phyloP scores from a whole-genome alignment of 2,113 vertebrate genomes.

The Pseudorectes ferrugineus region DNA sequence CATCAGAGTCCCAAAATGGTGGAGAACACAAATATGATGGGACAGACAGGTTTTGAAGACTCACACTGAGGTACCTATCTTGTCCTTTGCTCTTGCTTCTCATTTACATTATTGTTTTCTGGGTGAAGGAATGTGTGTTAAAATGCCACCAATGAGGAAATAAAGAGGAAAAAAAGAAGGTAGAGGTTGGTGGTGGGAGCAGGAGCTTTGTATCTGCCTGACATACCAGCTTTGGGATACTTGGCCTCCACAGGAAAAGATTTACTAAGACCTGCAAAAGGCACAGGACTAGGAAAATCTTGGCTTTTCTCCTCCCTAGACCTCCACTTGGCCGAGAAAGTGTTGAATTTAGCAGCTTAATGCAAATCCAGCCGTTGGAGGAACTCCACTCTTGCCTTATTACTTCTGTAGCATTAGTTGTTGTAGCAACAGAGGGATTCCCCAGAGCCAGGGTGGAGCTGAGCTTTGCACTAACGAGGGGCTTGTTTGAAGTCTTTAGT shows the following conservation, averaged over 20 bases:
- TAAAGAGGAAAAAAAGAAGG: fast-evolving
- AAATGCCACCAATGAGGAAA: not conserved
- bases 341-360: not conserved
- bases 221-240: not conserved
- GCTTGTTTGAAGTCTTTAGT: not conserved
- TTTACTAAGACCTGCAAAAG: not conserved
- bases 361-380: constrained; percentile 4
- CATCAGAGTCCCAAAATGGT: fast-evolving
- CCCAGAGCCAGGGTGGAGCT: not conserved
- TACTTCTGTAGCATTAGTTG: not conserved
- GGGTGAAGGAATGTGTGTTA: not conserved
- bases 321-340: not conserved
- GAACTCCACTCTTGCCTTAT: not conserved
- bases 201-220: not conserved
- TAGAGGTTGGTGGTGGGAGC: not conserved
- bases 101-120: not conserved
- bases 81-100: not conserved
- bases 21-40: not conserved
- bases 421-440: not conserved
- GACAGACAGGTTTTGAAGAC: not conserved
- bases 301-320: not conserved
- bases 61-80: not conserved
- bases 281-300: not conserved
- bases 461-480: not conserved
- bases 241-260: not conserved